phyloP scores from a whole-genome alignment of 2,888 invertebrate genomes.

The Athetis lepigone region DNA sequence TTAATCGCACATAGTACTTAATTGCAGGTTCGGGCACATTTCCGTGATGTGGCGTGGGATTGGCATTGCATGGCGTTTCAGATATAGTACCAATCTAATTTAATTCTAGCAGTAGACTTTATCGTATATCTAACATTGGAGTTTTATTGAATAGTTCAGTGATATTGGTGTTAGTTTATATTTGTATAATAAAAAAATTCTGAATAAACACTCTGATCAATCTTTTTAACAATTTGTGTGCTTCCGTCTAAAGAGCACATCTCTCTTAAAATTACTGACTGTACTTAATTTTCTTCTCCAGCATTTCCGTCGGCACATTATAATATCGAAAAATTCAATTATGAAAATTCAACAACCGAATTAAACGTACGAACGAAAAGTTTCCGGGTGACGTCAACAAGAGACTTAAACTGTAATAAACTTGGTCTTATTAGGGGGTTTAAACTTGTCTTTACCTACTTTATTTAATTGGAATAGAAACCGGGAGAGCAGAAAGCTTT shows the following conservation, averaged over 20 bases:
- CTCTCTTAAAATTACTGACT: too few species aligned
- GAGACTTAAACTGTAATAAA: conserved; percentile 53
- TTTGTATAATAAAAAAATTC: too few species aligned
- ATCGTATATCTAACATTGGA: not conserved
- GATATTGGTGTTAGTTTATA: too few species aligned
- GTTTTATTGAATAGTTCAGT: too few species aligned
- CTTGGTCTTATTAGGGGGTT: conserved; percentile 47
- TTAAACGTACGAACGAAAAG: conserved; percentile 27
- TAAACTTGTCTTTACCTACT: conserved; percentile 43
- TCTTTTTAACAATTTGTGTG: too few species aligned
- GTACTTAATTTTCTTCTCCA: too few species aligned
- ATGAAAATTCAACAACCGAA: conserved; percentile 30
- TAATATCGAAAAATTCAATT: not conserved
- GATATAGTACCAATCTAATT: not conserved
- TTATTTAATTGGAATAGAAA: conserved; percentile 51
- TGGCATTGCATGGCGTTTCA: not conserved
- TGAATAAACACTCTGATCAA: too few species aligned
- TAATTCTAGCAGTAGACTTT: not conserved
- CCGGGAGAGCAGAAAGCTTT: conserved; percentile 27
- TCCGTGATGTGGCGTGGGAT: conserved; percentile 8
- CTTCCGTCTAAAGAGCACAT: too few species aligned
- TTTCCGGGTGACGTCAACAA: conserved; percentile 47
- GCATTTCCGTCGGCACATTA: too few species aligned
- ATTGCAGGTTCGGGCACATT: conserved; percentile 30
- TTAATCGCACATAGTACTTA: conserved; percentile 19